These are phyloP conservation scores for Nesidiocoris tenuis DNA, from an alignment of 2,888 invertebrate genomes.

Conservation along the genomic window DNA sequence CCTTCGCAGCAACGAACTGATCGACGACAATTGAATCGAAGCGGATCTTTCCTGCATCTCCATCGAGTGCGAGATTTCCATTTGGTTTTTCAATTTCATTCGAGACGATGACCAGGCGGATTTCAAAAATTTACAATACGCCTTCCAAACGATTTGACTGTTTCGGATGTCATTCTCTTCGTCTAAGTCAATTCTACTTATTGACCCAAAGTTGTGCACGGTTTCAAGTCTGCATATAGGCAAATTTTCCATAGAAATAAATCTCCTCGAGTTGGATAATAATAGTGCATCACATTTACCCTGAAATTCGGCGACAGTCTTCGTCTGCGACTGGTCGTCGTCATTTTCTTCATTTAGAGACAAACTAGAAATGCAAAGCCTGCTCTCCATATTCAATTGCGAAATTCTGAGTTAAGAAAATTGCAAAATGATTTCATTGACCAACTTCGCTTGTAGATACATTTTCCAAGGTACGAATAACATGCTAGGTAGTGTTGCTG, in stretches of 20 bases:
- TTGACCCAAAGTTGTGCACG: neutral
- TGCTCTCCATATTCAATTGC: no score
- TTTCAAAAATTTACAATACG: conserved; percentile 8
- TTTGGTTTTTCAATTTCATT: neutral
- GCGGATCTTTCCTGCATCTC: conserved; percentile 28
- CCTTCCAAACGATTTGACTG: conserved; percentile 5
- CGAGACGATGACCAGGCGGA: conserved; percentile 2
- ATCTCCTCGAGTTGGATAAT: conserved; percentile 2
- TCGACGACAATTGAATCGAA: conserved; percentile 28
- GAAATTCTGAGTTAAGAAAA: no score
- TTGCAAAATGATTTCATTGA: no score
- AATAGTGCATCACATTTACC: no score
- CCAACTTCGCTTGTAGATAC: no score
- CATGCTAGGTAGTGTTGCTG: no score
- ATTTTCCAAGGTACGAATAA: no score
- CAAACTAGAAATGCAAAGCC: no score
- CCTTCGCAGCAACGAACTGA: conserved; percentile 7
- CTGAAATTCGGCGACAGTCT: no score
- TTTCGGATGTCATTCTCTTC: neutral
- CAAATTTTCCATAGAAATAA: conserved; percentile 10
- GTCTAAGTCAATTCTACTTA: neutral
- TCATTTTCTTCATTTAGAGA: no score
- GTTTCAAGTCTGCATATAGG: neutral
- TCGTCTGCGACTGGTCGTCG: no score
- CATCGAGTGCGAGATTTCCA: neutral